Evolutionary conservation across 1,140 invertebrate genomes (phyloP), one percentile per base, ranked within the genome.

Genomic region (Conus ventricosus): DNA sequence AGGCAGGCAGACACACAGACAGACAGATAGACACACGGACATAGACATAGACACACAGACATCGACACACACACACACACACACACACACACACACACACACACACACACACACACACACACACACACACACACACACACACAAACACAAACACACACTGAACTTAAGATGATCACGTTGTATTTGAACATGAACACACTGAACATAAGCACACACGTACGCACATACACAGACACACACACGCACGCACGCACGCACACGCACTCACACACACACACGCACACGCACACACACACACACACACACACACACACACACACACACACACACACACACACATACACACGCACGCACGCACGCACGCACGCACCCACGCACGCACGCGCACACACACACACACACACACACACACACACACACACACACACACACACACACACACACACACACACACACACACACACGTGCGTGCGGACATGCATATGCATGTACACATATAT

Each of bases 281-380:
- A 85, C 53, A 85, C 84, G 4, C 84, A 60, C 55, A n/a, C 84
- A 85, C 84, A n/a, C 84, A 85, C 84, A n/a, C 84, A 85, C 84
- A 60, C 84, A 85, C 84, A 85, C 54, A 85, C 84, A 60, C 54
- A 85, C 54, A 60, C 55, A 85, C 84, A 60, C 51, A 60, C 84
- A 57, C 84, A 25, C 55, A 25, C n/a, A 85, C n/a, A 60, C 63
- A 63, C 84, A 39, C 55, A 60, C 55, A 85, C 27, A 85, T 10
- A 60, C 55, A 23, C 84, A 71, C 84, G 60, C 84, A 63, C 84
- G n/a, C 0, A 60, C 10, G 17, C 63, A 60, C 63, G 10, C 54
- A 60, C 55, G 7, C 84, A 60, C 84, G 5, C 84, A 85, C 55
- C 1, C 51, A 57, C 81, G 10, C 55, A 83, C 51, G 5, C 81